Evolutionary conservation across 2,888 invertebrate genomes (phyloP), one percentile per base, ranked within the genome.

Genomic region (Cheilosia vernalis): DNA sequence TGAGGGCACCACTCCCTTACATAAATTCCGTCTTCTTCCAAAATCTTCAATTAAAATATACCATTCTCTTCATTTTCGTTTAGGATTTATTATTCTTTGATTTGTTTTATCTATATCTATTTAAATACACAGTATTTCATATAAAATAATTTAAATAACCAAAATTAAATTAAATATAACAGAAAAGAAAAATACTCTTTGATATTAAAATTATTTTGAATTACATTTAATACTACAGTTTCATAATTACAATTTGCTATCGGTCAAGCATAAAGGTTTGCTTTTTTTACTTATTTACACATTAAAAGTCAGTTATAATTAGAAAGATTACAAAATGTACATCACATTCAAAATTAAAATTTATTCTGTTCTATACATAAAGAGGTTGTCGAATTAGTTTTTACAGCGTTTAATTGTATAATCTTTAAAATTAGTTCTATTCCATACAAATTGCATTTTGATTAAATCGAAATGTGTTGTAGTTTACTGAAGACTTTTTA

Each of bases 81-180:
- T 49, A 79, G n/a, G 56, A 66, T 73, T 83, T 83, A 83, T 84
- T 84, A 74, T 69, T 73, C 61, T 74, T 84, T 67, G 67, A 72
- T 44, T 78, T 56, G 24, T 33, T 63, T 70, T 70, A 67, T 67
- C 72, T 81, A 67, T 66, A 63, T 58, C 77, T 67, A 61, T 66
- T 37, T 83, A 55, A 80, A 77, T 80, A 80, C 76, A 85, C 40
- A 74, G 61, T 80, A 85, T 85, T 85, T 63, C 61, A 80, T 72
- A 77, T 67, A 77, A 85, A 85, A 85, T 85, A 85, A 85, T 81
- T 81, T 85, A 85, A 66, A 7, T 74, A 72, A 72, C n/a, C 33
- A 79, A 78, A 70, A 63, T 24, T 37, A 51, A 77, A 33, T 24
- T 44, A 81, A 27, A 7, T 44, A 73, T 33, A 81, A 76, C 70